Evolutionary conservation across 2,888 invertebrate genomes (phyloP), one percentile per base, ranked within the genome.

Genomic region (Eucera pruinosa): DNA sequence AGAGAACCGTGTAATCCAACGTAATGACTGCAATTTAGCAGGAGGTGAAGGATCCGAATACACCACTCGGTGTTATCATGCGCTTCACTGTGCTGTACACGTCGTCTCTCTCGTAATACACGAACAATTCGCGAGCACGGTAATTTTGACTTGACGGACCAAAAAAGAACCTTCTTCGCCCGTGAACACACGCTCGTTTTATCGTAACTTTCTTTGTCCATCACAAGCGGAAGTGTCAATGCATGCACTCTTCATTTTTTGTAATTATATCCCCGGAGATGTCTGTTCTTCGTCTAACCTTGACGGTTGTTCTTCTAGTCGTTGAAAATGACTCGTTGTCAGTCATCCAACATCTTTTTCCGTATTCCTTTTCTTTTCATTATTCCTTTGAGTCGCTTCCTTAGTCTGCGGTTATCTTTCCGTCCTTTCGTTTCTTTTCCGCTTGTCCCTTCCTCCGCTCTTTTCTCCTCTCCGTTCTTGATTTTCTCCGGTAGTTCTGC

Each of bases 241-340:
- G 36, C 2, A 48, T 50, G 15, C 33, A 15, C 11, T 13, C 7
- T 15, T 50, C 18, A 36, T 20, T 20, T 30, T 39, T 25, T 11
- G 11, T 6, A 43, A 30, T 52, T 6, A 18, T 15, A 43, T 60
- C n/a, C 13, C 45, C 20, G 15, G 25, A 64, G 45, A 36, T 36
- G 68, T 41, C 0, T 20, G 20, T 65, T 43, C 62, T 71, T 64
- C 15, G n/a, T n/a, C n/a, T n/a, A n/a, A n/a, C n/a, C n/a, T n/a
- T n/a, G n/a, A n/a, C n/a, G n/a, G n/a, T n/a, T n/a, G n/a, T 11
- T 15, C 7, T 36, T 36, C 18, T 18, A 1, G 39, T 13, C 36
- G 9, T 60, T 69, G 80, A 62, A 71, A 83, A 68, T 61, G 58
- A 45, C 55, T n/a, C n/a, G n/a, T n/a, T n/a, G n/a, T n/a, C n/a